Conservation (phyloP, 2,113 vertebrate species). For the Speoplatyrhinus poulsoni region DNA sequence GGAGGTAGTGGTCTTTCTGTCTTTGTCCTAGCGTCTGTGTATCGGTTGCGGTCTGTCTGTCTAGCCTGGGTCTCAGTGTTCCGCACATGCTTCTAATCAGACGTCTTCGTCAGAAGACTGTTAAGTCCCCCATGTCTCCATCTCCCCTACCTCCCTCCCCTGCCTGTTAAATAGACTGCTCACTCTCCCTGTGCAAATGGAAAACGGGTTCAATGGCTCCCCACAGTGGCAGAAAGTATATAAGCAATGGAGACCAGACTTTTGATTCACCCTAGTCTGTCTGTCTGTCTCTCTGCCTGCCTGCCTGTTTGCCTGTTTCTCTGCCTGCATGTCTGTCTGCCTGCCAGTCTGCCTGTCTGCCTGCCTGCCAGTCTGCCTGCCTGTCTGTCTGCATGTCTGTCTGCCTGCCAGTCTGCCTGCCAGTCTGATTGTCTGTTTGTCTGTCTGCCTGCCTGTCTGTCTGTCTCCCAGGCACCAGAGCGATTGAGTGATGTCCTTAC, state of each 20-base stretch:
- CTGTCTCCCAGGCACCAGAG: too few relatives aligned
- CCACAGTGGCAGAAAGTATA: slow-evolving; percentile 29
- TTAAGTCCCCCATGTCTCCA: slow-evolving; percentile 15
- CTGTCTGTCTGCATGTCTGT: too few relatives aligned
- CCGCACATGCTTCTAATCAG: slow-evolving; percentile 69
- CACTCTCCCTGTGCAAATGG: slow-evolving; percentile 11
- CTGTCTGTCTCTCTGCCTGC: background rate
- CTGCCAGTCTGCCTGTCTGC: too few relatives aligned
- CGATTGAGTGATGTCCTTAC: too few relatives aligned
- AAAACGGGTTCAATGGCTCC: slow-evolving; percentile 43
- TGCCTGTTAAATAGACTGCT: slow-evolving; percentile 23
- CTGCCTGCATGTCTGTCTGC: too few relatives aligned
- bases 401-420: too few relatives aligned
- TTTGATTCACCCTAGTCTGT: background rate
- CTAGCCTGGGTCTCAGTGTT: slow-evolving; percentile 37
- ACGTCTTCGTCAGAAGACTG: slow-evolving; percentile 40
- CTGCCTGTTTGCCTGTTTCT: too few relatives aligned
- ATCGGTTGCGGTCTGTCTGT: slow-evolving; percentile 54
- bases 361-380: too few relatives aligned
- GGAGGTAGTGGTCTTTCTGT: slow-evolving; percentile 27
- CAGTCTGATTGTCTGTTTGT: too few relatives aligned
- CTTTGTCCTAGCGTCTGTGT: slow-evolving; percentile 34
- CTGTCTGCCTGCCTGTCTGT: too few relatives aligned
- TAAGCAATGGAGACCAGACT: background rate
- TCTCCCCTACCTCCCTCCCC: slow-evolving; percentile 9